Percentiles rank a stretch among this genome's conserved stretches.
Conservation (phyloP, 2,888 invertebrate genomes). For the Agrotis exclamationis region DNA sequence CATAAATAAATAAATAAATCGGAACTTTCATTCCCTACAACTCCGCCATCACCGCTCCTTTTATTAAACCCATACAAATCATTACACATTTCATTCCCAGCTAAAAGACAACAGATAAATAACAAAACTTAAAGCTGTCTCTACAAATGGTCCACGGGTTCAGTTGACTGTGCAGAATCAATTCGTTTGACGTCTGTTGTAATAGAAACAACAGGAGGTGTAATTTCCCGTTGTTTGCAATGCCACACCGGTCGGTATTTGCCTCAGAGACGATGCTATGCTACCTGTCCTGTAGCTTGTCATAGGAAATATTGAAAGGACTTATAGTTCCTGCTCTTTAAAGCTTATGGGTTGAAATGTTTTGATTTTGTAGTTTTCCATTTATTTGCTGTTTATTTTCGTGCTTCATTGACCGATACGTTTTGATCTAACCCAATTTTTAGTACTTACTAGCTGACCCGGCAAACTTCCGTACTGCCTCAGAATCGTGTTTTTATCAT, state of each 20-base stretch:
- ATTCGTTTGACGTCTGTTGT: conserved; percentile 70
- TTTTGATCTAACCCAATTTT: too few species aligned
- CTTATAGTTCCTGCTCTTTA: background rate
- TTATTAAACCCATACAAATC: conserved; percentile 29
- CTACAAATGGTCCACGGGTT: conserved; percentile 49
- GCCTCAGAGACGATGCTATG: conserved; percentile 38
- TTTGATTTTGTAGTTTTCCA: background rate
- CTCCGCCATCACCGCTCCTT: background rate
- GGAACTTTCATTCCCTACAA: background rate
- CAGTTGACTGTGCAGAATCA: conserved; percentile 67
- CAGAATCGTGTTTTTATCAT: too few species aligned
- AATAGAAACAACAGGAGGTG: conserved; percentile 67
- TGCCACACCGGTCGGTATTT: conserved; percentile 45
- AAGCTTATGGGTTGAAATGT: conserved; percentile 6
- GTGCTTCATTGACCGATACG: background rate
- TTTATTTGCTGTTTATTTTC: background rate
- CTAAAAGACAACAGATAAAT: conserved; percentile 44
- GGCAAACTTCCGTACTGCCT: too few species aligned
- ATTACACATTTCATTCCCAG: conserved; percentile 22
- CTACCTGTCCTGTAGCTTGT: conserved; percentile 36
- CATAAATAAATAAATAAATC: conserved; percentile 13
- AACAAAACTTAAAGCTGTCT: conserved; percentile 38
- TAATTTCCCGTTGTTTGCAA: conserved; percentile 69
- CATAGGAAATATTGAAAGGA: conserved; percentile 30
- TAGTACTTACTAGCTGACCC: too few species aligned